Base-by-base conservation (phyloP, 2,113 vertebrate genomes). In the Ariopsis seemanni region DNA sequence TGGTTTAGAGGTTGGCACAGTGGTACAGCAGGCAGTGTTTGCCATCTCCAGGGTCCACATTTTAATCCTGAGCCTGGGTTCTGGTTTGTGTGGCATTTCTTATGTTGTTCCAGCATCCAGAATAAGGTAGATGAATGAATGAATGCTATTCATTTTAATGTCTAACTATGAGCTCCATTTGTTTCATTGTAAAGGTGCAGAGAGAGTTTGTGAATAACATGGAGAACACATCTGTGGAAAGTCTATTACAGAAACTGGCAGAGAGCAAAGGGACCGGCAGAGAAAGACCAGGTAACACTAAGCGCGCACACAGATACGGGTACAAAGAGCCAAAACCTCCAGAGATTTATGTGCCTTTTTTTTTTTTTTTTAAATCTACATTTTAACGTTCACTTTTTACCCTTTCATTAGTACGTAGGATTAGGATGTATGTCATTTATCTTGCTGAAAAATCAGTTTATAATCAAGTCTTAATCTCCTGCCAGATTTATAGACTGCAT, bases 211-310 rank as follows among this genome's bases (percentile, higher is more conserved):
- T 97, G 93, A 96, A 97, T 93, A 99, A 99, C 92, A 96, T 98
- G 88, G 94, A 97, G 91, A 99, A 98, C 92, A 99, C 97, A 74
- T 98, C 98, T 48, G 96, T 96, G 91, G 97, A 98, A 91, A 96
- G 95, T 89, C 95, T 99, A 91, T 96, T 99, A 94, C 96, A 97
- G 91, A 99, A 98, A 92, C 96, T 98, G 94, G 94, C 96, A 6
- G 98, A 99, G 88, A 97, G 96, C 93, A 99, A 99, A 96, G 96
- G 97, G 93, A 99, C 98, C 1, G 98, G 98, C 84, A 98, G 96
- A 83, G 98, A 99, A 92, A 96, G 97, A 93, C 98, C 98, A 94
- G 98, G 98, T 99, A 94, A 96, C 94, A 52, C 25, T 25, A 25
- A 72, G 1, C 3, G 42, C 71, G 30, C 18, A 30, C 55, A 57